These are phyloP conservation scores for Riptortus pedestris DNA, from an alignment of 1,140 invertebrate genomes.

Conservation along the genomic window DNA sequence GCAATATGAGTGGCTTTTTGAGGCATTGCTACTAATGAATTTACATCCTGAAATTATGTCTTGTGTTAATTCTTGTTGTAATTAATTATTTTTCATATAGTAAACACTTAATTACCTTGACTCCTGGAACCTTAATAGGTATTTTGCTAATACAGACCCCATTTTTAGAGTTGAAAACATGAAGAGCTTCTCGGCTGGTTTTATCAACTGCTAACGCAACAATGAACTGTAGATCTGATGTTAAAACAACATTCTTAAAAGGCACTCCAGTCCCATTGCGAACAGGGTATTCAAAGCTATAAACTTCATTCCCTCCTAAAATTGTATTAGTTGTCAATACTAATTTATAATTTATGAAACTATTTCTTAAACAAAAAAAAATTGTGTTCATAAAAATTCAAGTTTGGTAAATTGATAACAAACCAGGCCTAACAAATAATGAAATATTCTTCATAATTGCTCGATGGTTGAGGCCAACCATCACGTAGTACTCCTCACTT, in stretches of 20 bases:
- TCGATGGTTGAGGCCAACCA: no score
- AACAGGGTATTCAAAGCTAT: constrained; percentile 67
- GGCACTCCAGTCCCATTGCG: constrained; percentile 52
- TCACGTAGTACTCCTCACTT: no score
- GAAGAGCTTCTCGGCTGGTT: constrained; percentile 66
- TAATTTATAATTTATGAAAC: no score
- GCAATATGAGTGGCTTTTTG: constrained; percentile 73
- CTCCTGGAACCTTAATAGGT: constrained; percentile 49
- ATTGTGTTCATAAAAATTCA: neutral
- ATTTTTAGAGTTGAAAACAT: constrained; percentile 72
- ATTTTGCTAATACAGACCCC: constrained; percentile 71
- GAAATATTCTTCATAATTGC: no score
- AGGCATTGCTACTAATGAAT: constrained; percentile 60
- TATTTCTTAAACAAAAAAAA: no score
- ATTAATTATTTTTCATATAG: neutral
- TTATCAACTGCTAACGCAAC: constrained; percentile 73
- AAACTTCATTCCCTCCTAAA: constrained; percentile 60
- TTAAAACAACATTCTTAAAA: constrained; percentile 63
- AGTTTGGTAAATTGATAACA: no score
- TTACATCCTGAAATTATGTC: constrained; percentile 45
- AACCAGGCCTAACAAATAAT: no score
- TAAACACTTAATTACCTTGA: constrained; percentile 53
- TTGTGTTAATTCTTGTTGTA: no score
- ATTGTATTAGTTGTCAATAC: no score
- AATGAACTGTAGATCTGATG: constrained; percentile 66